Evolutionary conservation across 1,140 invertebrate species (phyloP).

Genomic region (Orchestia grillus): DNA sequence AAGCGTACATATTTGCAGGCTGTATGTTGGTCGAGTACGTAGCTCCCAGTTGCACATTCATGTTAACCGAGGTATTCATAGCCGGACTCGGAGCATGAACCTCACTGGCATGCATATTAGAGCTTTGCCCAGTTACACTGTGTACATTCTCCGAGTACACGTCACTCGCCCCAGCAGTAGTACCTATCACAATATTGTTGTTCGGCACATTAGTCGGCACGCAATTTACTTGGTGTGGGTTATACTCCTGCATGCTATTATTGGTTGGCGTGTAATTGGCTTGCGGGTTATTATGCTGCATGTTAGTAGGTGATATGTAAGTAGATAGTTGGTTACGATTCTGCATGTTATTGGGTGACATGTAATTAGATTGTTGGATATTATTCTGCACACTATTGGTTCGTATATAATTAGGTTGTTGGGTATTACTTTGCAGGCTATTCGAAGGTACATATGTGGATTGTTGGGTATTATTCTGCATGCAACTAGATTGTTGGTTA

Average conservation of each 20-base stretch:
- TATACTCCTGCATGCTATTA: not conserved
- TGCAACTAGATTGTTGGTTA: no score
- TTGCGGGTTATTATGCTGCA: not conserved
- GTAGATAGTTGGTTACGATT: not conserved
- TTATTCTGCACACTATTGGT: not conserved
- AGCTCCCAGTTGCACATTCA: not conserved
- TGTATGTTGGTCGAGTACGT: not conserved
- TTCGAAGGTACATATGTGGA: not conserved
- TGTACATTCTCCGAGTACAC: not conserved
- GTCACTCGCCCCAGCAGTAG: not conserved
- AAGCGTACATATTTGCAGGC: not conserved
- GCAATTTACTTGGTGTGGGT: not conserved
- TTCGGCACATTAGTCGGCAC: not conserved
- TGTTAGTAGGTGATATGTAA: not conserved
- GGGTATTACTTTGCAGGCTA: no score
- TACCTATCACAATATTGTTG: not conserved
- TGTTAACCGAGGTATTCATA: not conserved
- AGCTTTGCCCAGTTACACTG: not conserved
- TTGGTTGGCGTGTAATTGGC: not conserved
- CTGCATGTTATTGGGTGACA: not conserved
- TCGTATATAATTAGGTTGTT: not conserved
- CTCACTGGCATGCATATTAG: not conserved
- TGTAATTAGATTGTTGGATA: not conserved
- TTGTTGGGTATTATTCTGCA: no score
- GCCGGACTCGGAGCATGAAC: no score